These are phyloP conservation scores for Actinernus sp. DNA, from an alignment of 92 coral and sea anemone species.

Conservation along the genomic window DNA sequence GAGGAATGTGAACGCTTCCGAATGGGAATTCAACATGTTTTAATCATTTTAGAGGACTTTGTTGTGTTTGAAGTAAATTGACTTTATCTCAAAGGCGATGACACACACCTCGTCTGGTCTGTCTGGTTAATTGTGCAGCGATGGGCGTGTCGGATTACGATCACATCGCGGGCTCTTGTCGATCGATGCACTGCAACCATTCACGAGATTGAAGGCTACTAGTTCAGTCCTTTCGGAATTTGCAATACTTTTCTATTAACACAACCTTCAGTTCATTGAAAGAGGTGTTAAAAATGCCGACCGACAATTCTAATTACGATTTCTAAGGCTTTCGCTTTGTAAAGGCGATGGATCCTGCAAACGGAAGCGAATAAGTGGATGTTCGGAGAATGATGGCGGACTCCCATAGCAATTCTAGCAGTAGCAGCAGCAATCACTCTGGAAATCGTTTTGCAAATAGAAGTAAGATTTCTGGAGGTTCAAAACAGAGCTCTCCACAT, in stretches of 20 bases:
- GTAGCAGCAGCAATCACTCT: conserved; percentile 26
- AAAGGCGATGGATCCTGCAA: not conserved
- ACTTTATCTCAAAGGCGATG: no score
- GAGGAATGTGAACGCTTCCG: no score
- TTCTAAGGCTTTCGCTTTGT: conserved; percentile 1
- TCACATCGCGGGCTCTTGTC: conserved; percentile 45
- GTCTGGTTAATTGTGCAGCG: no score
- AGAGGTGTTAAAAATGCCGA: conserved; percentile 12
- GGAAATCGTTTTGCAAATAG: conserved; percentile 20
- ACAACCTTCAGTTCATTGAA: not conserved
- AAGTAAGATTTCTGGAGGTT: conserved; percentile 16
- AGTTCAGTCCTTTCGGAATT: no score
- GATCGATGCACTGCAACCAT: not conserved
- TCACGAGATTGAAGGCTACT: no score
- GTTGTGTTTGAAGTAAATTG: no score
- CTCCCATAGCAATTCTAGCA: conserved; percentile 25
- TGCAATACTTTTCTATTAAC: not conserved
- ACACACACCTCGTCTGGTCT: no score
- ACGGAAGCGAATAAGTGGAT: not conserved
- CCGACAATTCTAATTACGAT: not conserved
- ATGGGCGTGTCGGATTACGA: not conserved
- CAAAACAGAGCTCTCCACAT: conserved; percentile 9
- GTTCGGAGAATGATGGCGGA: conserved; percentile 14
- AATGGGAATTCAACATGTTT: no score
- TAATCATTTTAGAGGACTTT: no score